These are phyloP conservation scores for Tamandua tetradactyla DNA, from an alignment of 2,797 vertebrate genomes.

Conservation along the genomic window DNA sequence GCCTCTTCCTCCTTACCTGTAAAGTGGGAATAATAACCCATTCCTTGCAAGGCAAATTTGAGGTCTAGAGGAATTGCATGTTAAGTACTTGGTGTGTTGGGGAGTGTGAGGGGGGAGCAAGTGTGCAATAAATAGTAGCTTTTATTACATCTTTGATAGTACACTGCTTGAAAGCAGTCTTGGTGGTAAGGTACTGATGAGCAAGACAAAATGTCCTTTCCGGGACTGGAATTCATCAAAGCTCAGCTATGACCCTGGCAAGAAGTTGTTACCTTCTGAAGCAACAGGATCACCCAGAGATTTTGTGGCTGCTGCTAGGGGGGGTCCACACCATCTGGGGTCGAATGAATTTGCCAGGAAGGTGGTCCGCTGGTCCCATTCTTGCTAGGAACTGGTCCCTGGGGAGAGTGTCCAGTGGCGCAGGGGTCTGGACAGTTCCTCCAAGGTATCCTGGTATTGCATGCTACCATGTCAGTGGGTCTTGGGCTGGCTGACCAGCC, in stretches of 20 bases:
- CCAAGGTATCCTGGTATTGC: background rate
- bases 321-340: background rate
- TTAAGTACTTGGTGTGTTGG: fast-evolving
- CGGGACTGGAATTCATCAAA: background rate
- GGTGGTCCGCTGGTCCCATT: background rate
- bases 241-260: background rate
- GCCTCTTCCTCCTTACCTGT: background rate
- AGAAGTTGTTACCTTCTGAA: background rate
- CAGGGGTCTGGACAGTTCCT: background rate
- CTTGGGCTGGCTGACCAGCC: background rate
- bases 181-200: background rate
- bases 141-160: background rate
- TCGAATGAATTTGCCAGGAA: background rate
- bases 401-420: fast-evolving
- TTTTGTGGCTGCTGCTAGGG: fast-evolving
- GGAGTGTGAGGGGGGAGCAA: fast-evolving
- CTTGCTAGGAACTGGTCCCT: background rate
- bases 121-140: background rate
- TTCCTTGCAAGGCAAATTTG: background rate
- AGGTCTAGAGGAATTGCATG: background rate
- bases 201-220: background rate
- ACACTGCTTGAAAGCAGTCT: background rate
- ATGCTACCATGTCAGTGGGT: background rate
- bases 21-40: background rate
- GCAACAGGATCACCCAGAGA: background rate